Evolutionary conservation across 2,888 invertebrate genomes (phyloP).

Genomic region (Drosophila algonquin): DNA sequence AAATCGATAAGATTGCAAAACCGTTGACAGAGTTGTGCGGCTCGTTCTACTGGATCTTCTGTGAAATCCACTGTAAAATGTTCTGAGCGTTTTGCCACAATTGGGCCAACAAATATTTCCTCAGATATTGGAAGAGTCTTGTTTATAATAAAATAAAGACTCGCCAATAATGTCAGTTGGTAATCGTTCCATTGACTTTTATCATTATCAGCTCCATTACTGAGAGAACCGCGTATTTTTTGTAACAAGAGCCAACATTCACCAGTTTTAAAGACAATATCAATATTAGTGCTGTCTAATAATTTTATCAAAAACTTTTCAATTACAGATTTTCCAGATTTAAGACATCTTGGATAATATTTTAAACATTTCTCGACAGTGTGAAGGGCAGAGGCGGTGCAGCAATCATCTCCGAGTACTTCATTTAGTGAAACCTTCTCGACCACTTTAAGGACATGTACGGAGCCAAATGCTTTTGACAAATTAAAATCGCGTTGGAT

Average conservation of each 20-base stretch:
- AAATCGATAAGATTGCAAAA: constrained; percentile 54
- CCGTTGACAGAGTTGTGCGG: constrained; percentile 39
- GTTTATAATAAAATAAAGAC: constrained; percentile 38
- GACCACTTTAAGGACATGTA: constrained; percentile 42
- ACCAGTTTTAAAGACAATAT: constrained; percentile 51
- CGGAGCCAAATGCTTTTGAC: constrained; percentile 50
- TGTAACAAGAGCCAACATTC: constrained; percentile 60
- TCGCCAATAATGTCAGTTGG: constrained; percentile 44
- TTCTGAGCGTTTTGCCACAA: constrained; percentile 8
- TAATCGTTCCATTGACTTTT: constrained; percentile 52
- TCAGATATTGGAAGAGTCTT: constrained; percentile 18
- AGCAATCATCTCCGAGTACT: not conserved
- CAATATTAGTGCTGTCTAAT: constrained; percentile 44
- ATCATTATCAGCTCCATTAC: constrained; percentile 5
- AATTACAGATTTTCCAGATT: constrained; percentile 35
- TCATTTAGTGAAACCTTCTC: constrained; percentile 32
- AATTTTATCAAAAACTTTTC: constrained; percentile 34
- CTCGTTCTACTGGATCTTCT: constrained; percentile 52
- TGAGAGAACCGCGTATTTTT: constrained; percentile 39
- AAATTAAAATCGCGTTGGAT: constrained; percentile 41
- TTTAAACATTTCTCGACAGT: constrained; percentile 46
- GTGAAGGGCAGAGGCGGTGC: constrained; percentile 35
- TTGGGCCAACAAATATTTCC: not conserved
- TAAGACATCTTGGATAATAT: constrained; percentile 58
- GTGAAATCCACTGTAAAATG: constrained; percentile 30